Base-by-base conservation (phyloP, 2,888 invertebrate species). In the Himalopsyche tibetana region DNA sequence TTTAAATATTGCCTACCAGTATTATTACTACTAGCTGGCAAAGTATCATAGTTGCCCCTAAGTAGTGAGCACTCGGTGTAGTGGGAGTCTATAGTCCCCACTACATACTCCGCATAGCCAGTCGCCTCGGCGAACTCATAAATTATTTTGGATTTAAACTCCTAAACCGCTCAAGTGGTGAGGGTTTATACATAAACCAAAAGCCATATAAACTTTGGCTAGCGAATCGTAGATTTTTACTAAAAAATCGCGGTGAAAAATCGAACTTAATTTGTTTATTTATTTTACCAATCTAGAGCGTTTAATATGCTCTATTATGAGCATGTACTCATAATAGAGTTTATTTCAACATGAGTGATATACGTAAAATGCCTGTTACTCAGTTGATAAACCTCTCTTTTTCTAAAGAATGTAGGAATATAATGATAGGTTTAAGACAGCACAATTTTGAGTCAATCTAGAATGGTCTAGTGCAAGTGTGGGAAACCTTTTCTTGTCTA, bases 131-230 rank as follows among this genome's bases (percentile, higher is more conserved):
- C 36, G 40, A 82, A 84, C 84, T 86, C 86, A 84, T 86, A 86
- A 84, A 86, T 86, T 86, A 86, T 86, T 86, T 82, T 40, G 82
- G 82, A 84, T 86, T 86, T 86, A 84, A 84, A 84, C 80, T 55
- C 79, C 82, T 84, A 84, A 84, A 84, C 84, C 80, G 80, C 80
- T 80, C 55, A 84, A 55, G 81, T 55, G 63, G 63, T 19, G 45
- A 40, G 51, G 80, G 79, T 51, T 84, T 45, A 45, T 42, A 36
- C 51, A 28, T 40, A 82, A 63, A 84, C 84, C 81, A 84, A 84
- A 84, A 84, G 84, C 80, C 84, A 51, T 85, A 85, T 55, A 69
- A 85, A 85, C 83, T 86, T 80, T 63, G 63, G 1, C 63, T 28
- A 19, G 19, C 19, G 19, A 63, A 19, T 19, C 63, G 3, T 11